Evolutionary conservation across 1,140 invertebrate species (phyloP).

Genomic region (Sipha flava): DNA sequence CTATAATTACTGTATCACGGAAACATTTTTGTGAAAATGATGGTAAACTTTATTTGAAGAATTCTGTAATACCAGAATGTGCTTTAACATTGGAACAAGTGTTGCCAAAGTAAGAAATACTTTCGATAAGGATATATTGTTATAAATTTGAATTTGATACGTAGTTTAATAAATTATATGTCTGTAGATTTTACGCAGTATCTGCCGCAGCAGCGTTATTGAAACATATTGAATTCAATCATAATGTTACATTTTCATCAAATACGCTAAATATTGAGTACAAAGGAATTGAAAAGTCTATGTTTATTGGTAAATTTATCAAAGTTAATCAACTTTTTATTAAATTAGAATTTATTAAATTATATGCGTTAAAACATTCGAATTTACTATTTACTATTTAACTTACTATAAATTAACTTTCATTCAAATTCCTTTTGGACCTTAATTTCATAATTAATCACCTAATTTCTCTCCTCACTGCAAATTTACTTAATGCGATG

Average conservation of each 20-base stretch:
- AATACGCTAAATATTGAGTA: conserved; percentile 73
- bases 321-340: too few relatives aligned
- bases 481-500: too few relatives aligned
- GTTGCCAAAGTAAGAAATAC: neutral
- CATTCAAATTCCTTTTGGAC: too few relatives aligned
- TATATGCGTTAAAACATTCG: too few relatives aligned
- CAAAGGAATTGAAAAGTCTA: conserved; percentile 70
- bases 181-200: neutral
- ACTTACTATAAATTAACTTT: too few relatives aligned
- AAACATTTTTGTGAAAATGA: conserved; percentile 18
- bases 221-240: conserved; percentile 21
- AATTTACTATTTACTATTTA: too few relatives aligned
- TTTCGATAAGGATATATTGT: neutral
- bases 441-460: too few relatives aligned
- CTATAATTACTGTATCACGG: neutral
- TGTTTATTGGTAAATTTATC: conserved; percentile 66
- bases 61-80: conserved; percentile 4
- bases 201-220: conserved; percentile 16
- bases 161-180: too few relatives aligned
- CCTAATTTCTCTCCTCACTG: too few relatives aligned
- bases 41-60: neutral
- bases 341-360: too few relatives aligned
- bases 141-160: neutral
- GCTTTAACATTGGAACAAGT: neutral
- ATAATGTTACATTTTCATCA: conserved; percentile 61